A percentile compares a stretch with the other conserved stretches of the same genome.
Evolutionary conservation across 2,888 invertebrate genomes (phyloP).

Genomic region (Sialis fuliginosa): DNA sequence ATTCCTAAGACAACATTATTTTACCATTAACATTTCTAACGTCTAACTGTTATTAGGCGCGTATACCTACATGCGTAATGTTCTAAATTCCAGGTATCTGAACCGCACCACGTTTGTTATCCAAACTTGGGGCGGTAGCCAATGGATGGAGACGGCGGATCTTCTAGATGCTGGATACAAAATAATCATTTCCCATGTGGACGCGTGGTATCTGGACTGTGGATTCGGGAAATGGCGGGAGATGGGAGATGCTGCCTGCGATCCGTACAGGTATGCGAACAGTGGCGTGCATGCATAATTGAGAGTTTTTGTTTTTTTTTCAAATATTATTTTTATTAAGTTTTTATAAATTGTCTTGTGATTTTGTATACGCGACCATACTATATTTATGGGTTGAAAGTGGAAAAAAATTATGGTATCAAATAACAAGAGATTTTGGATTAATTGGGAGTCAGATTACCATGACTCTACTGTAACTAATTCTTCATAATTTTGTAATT

Average conservation of each 20-base stretch:
- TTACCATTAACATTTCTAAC: constrained; percentile 17
- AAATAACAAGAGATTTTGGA: no score
- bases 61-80: constrained; percentile 8
- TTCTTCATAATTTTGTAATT: no score
- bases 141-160: constrained; percentile 64
- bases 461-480: no score
- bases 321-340: no score
- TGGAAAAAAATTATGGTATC: no score
- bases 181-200: constrained; percentile 67
- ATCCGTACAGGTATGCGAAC: constrained; percentile 38
- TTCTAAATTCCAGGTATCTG: constrained; percentile 18
- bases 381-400: no score
- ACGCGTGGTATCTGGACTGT: constrained; percentile 78
- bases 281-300: no score
- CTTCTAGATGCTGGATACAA: constrained; percentile 60
- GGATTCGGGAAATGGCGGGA: constrained; percentile 76
- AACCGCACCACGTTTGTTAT: constrained; percentile 38
- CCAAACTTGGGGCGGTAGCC: constrained; percentile 67
- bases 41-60: constrained; percentile 22
- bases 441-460: no score
- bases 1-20: no score
- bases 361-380: no score
- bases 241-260: constrained; percentile 68
- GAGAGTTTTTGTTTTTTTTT: no score
- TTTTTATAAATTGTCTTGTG: no score